phyloP scores from a whole-genome alignment of 2,888 invertebrate species.

The Antitype chi region DNA sequence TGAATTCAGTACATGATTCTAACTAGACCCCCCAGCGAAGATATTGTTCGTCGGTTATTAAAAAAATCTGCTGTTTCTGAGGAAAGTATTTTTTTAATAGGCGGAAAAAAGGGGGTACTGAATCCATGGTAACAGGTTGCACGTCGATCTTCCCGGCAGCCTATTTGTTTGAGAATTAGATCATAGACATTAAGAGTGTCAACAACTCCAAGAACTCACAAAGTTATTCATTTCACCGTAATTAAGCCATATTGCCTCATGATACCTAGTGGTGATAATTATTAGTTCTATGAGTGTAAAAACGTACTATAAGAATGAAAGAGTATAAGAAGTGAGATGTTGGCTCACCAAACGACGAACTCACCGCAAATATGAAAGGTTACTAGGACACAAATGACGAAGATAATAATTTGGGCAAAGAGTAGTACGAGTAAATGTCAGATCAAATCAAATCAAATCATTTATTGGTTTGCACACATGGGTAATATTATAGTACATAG shows the following conservation, averaged over 20 bases:
- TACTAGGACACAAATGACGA: slow-evolving; percentile 43
- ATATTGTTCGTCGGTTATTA: no score
- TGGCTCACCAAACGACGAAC: slow-evolving; percentile 23
- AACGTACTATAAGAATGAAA: slow-evolving; percentile 18
- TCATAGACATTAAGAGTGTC: background rate
- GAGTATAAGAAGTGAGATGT: slow-evolving; percentile 10
- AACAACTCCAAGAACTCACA: background rate
- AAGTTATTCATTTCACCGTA: background rate
- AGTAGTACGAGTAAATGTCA: slow-evolving; percentile 21
- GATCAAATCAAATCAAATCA: no score
- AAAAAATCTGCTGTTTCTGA: no score
- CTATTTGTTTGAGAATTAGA: background rate
- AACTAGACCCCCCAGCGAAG: no score
- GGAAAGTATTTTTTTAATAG: no score
- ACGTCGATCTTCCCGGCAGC: no score
- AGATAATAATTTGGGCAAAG: slow-evolving; percentile 31
- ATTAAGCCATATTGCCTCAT: background rate
- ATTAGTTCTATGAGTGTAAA: slow-evolving; percentile 18
- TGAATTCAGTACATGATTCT: no score
- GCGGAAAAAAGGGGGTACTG: no score
- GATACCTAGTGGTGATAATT: background rate
- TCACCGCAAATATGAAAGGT: slow-evolving; percentile 47
- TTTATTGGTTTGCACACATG: no score
- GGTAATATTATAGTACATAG: no score
- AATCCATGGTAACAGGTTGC: no score